A percentile compares a stretch with the other conserved stretches of the same genome.
Conservation (phyloP, 2,888 invertebrate species). For the Falcaria lacertinaria region DNA sequence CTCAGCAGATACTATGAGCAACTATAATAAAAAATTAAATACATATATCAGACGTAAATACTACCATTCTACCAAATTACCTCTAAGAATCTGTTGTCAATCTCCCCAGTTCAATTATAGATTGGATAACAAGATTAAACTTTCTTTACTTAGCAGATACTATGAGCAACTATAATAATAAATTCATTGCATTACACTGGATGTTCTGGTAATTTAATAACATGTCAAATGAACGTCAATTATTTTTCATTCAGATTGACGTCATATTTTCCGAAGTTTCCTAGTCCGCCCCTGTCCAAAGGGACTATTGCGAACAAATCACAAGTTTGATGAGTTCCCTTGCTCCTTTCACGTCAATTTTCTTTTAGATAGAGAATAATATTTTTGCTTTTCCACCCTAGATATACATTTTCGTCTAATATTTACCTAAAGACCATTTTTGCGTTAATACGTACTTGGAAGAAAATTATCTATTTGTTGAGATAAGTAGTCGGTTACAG, state of each 20-base stretch:
- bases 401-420: too few relatives aligned
- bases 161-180: too few relatives aligned
- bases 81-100: too few relatives aligned
- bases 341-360: conserved; percentile 23
- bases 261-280: not conserved
- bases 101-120: too few relatives aligned
- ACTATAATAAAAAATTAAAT: too few relatives aligned
- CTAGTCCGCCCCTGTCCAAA: conserved; percentile 5
- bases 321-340: conserved; percentile 46
- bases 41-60: too few relatives aligned
- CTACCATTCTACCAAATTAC: too few relatives aligned
- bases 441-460: not conserved
- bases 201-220: not conserved
- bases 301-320: conserved; percentile 38
- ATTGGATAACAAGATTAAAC: too few relatives aligned
- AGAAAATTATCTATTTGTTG: not conserved
- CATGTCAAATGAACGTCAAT: not conserved
- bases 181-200: not conserved
- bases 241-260: not conserved
- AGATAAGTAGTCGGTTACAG: not conserved
- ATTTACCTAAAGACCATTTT: not conserved
- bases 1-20: too few relatives aligned
- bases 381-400: conserved; percentile 6
- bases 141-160: too few relatives aligned
- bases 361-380: conserved; percentile 20